Base-by-base conservation (phyloP, 1,140 invertebrate genomes). In the Drosophila repletoides region DNA sequence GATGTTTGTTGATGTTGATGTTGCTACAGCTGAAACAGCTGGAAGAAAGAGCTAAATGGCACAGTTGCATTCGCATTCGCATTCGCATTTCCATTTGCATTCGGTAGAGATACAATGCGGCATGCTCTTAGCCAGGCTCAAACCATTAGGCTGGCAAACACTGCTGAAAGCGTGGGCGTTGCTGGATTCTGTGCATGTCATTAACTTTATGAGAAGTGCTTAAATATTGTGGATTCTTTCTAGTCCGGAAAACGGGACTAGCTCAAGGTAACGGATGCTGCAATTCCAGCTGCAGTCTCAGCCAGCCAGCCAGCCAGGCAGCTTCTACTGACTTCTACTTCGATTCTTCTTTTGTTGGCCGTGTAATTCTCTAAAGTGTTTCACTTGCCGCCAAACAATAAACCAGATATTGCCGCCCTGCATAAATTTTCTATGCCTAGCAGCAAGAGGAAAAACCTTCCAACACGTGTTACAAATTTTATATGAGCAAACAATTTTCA, bases 121-220 rank as follows among this genome's bases (percentile, higher is more conserved):
- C n/a, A n/a, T n/a, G n/a, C 38, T 26, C 21, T 34, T 40, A n/a
- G 9, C 21, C 48, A 53, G 58, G 38, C 58, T 51, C 14, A 2
- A 19, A 46, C 40, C 41, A 63, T 63, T 68, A 53, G 63, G 33
- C 10, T 14, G 46, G 64, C 21, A 55, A 52, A 68, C 61, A 36
- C 51, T 43, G 49, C 28, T 53, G 45, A 52, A 67, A 60, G 56
- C 56, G 64, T 61, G 64, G 64, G 64, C 64, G 64, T 60, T 51
- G 14, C 15, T 63, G 43, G 33, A 12, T 70, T 45, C 58, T 59
- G 63, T 84, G 80, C 80, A 86, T 86, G 80, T 86, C 80, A 86
- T 86, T 86, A 86, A 86, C 80, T 80, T 86, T 86, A 86, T 86
- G 80, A 86, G n/a, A n/a, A n/a, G 80, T 69, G 71, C 72, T 76